These are phyloP conservation scores for Monochamus saltuarius DNA, from an alignment of 1,140 invertebrate species.

Conservation along the genomic window DNA sequence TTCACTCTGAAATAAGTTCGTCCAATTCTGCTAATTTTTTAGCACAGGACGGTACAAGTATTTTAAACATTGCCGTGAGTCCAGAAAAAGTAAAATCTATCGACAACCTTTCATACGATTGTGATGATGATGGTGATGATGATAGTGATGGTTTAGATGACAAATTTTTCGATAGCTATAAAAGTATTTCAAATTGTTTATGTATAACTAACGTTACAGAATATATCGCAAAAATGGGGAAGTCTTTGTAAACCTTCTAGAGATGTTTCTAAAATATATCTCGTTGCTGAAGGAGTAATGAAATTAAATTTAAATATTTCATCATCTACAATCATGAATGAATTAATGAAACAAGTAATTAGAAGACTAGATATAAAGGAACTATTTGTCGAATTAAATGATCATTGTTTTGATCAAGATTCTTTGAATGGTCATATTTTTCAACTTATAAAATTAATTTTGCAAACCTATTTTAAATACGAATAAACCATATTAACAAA, in stretches of 20 bases:
- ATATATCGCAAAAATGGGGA: neutral
- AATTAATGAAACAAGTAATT: neutral
- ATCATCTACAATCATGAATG: too few relatives aligned
- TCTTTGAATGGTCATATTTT: neutral
- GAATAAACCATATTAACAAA: neutral
- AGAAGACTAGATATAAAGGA: neutral
- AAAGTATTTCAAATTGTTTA: neutral
- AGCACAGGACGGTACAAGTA: neutral
- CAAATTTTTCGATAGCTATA: neutral
- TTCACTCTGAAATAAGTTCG: slow-evolving; percentile 4
- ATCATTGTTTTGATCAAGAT: neutral
- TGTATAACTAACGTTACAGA: neutral
- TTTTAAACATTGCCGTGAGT: neutral
- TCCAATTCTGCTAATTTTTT: slow-evolving; percentile 6
- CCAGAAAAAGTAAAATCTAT: neutral
- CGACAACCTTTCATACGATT: neutral
- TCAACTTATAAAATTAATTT: neutral
- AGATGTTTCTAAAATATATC: neutral
- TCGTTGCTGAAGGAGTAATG: neutral
- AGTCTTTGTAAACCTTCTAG: neutral
- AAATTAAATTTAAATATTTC: neutral
- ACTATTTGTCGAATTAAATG: neutral
- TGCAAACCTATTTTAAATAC: neutral
- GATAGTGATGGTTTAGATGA: neutral
- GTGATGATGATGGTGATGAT: too few relatives aligned